Base-by-base conservation (phyloP, 2,888 invertebrate genomes). In the Osmoderma eremita region DNA sequence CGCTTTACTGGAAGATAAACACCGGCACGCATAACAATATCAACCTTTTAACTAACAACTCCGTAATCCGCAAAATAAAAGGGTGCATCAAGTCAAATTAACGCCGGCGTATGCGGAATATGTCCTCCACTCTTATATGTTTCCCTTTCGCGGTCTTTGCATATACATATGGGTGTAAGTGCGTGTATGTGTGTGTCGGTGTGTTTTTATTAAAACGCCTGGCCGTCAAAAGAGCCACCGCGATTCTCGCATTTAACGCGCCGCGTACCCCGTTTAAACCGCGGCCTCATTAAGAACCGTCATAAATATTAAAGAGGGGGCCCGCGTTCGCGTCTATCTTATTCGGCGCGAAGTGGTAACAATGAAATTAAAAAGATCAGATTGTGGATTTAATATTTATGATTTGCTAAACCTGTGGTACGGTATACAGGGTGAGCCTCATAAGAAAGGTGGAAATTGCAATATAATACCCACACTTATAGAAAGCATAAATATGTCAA, bases 321-420 rank as follows among this genome's bases (percentile, higher is more conserved):
- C 50, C n/a, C 30, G 30, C 30, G 30, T 30, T 4, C 30, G 30
- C 30, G 30, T 30, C 30, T 10, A 30, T 30, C 30, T 30, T 30
- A 30, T 30, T 30, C 50, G 22, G 24, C n/a, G n/a, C 38, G n/a
- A 12, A 24, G 12, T 39, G 53, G 51, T 64, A 56, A 41, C 58
- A 68, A 68, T 68, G 62, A 65, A 68, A 68, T 68, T 68, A 64
- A 67, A 64, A 65, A 68, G 61, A 58, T 56, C 18, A 49, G 58
- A 61, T 62, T 17, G 61, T 30, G 42, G 65, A 61, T 68, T 68
- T 68, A 62, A 65, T 65, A 68, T 68, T 68, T 61, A 68, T 68
- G 41, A 62, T 64, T 65, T 61, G 68, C 65, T 65, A 61, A 67
- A 58, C 48, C 49, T 1, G 3, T 4, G 17, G 18, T 30, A 5